A percentile compares a stretch with the other conserved stretches of the same genome.
Conservation (phyloP, 2,888 invertebrate species). For the Drosophila austrosaltans region DNA sequence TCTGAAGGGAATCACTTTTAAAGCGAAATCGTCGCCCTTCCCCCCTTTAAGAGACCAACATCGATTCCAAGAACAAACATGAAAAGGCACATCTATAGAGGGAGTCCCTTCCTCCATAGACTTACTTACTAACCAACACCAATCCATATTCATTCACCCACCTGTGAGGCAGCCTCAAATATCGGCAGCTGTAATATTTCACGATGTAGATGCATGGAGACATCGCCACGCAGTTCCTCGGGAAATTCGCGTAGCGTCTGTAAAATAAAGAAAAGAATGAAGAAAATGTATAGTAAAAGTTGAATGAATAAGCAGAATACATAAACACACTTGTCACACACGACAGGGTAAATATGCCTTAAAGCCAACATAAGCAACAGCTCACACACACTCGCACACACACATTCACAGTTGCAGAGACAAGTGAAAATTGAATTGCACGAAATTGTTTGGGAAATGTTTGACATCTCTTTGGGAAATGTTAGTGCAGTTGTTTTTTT, state of each 20-base stretch:
- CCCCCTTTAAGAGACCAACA: not conserved
- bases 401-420: not conserved
- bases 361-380: constrained; percentile 28
- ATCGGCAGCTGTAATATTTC: constrained; percentile 97
- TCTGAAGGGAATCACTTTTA: constrained; percentile 61
- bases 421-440: constrained; percentile 64
- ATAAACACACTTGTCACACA: constrained; percentile 48
- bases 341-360: constrained; percentile 39
- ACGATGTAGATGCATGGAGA: constrained; percentile 96
- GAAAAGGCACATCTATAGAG: constrained; percentile 46
- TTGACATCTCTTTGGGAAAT: constrained; percentile 52
- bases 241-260: constrained; percentile 98
- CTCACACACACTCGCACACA: constrained; percentile 15
- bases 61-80: constrained; percentile 13
- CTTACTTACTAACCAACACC: not conserved
- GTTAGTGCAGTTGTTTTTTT: constrained; percentile 51
- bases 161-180: constrained; percentile 96
- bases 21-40: constrained; percentile 39
- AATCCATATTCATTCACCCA: constrained; percentile 52
- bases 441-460: constrained; percentile 53
- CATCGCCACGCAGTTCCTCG: constrained; percentile 96
- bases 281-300: constrained; percentile 27
- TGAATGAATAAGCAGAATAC: constrained; percentile 19
- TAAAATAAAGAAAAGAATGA: constrained; percentile 36
- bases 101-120: not conserved